Evolutionary conservation across 2,797 vertebrate species (phyloP).

Genomic region (Masticophis lateralis): DNA sequence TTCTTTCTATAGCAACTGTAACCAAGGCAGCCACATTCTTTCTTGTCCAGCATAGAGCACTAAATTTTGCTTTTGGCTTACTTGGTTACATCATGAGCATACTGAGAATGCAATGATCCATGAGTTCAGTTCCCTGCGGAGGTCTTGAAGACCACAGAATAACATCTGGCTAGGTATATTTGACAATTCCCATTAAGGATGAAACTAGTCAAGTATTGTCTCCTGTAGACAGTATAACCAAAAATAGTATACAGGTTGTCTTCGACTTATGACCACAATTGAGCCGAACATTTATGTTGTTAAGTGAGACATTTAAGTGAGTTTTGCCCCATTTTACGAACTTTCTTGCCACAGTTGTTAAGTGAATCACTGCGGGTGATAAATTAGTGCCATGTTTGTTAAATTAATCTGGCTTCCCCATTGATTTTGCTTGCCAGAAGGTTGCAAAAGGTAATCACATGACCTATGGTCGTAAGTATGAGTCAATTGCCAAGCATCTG

Average conservation of each 20-base stretch:
- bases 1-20: neutral
- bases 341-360: too few species aligned
- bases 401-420: too few species aligned
- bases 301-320: too few species aligned
- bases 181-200: neutral
- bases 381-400: too few species aligned
- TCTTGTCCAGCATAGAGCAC: neutral
- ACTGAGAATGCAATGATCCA: neutral
- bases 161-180: neutral
- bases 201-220: neutral
- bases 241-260: neutral
- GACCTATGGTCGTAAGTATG: too few species aligned
- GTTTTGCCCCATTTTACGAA: too few species aligned
- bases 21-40: neutral
- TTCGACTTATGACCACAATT: too few species aligned
- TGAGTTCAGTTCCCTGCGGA: neutral
- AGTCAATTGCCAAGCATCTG: too few species aligned
- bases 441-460: too few species aligned
- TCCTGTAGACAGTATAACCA: neutral
- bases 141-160: neutral
- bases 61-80: neutral
- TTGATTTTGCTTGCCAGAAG: too few species aligned
- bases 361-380: too few species aligned
- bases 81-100: neutral
- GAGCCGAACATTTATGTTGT: too few species aligned